Base-by-base conservation (phyloP, 2,797 vertebrate genomes). In the Dermochelys coriacea region DNA sequence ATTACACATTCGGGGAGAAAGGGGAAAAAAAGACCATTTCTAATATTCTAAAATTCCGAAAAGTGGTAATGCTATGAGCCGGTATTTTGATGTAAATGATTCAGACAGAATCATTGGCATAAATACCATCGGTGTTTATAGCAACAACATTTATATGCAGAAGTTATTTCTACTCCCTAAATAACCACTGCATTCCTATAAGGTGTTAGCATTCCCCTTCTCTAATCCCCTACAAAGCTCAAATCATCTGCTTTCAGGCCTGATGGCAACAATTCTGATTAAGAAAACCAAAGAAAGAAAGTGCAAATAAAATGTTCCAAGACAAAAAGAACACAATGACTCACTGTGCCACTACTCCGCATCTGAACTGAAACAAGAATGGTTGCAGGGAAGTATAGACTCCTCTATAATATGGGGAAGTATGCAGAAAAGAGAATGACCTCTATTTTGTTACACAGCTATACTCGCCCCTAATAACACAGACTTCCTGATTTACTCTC, bases 131-230 rank as follows among this genome's bases (percentile, higher is more conserved):
- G 37, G 12, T 85, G 85, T 93, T 95, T 93, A 89, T 75, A 86
- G 88, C 25, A 47, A 25, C 5, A 2, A 52, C 45, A 50, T 89
- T 80, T 93, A 55, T 80, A 88, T 88, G 84, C 31, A 84, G 87
- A 80, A 92, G 21, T 85, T 94, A 89, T 95, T 93, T 96, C 84
- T 45, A 61, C 82, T 88, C 78, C 78, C 88, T 50, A 90, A 96
- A 96, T 94, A 95, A 93, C 64, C 91, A 45, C 12, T 49, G 16
- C 5, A 61, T 92, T 86, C 64, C 29, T 82, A n/a, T 92, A 94
- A 94, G 4, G 15, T 80, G 15, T 80, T 94, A 51, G 78, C 5
- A 0, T 95, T 90, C 41, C 77, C 84, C 86, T 52, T 55, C 4
- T 5, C 0, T 85, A 87, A 54, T 93, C 5, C 47, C 84, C 16